A percentile compares a stretch with the other conserved stretches of the same genome.
These are phyloP conservation scores for Piaya cayana DNA, from an alignment of 2,113 vertebrate species.

Conservation along the genomic window DNA sequence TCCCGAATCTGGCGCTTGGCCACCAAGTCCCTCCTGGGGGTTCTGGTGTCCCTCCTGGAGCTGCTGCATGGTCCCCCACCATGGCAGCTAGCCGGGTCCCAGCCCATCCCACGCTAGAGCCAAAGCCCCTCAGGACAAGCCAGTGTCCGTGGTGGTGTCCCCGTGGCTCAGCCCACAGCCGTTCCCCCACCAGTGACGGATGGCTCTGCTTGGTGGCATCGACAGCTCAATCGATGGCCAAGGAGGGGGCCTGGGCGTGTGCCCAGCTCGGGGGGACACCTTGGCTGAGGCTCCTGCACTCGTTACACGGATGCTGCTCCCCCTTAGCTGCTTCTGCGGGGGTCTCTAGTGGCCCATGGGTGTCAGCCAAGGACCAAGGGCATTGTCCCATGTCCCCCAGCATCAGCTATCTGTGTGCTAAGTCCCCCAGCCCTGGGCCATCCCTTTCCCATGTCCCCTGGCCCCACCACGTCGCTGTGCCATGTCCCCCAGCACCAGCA, in stretches of 20 bases:
- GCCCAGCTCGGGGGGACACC: not conserved
- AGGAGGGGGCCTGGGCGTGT: not conserved
- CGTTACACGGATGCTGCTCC: not conserved
- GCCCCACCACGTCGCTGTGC: too few species aligned
- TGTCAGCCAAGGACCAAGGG: not conserved
- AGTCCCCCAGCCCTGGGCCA: too few species aligned
- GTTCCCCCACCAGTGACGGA: rapidly evolving
- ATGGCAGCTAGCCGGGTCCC: not conserved
- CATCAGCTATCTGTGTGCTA: too few species aligned
- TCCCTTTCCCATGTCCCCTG: too few species aligned
- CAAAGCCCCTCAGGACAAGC: not conserved
- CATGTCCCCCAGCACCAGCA: too few species aligned
- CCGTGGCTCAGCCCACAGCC: too few species aligned
- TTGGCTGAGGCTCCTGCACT: not conserved
- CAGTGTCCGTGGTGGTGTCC: rapidly evolving
- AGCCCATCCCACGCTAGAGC: not conserved
- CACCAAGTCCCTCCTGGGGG: rapidly evolving
- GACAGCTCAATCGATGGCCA: not conserved
- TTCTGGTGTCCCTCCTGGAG: too few species aligned
- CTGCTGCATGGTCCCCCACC: rapidly evolving
- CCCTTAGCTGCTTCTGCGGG: not conserved
- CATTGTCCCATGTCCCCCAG: too few species aligned
- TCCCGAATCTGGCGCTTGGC: not conserved
- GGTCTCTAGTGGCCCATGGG: too few species aligned
- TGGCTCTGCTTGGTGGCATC: not conserved